Conservation (phyloP, 1,140 invertebrate species). For the Drosophila oshimai region DNA sequence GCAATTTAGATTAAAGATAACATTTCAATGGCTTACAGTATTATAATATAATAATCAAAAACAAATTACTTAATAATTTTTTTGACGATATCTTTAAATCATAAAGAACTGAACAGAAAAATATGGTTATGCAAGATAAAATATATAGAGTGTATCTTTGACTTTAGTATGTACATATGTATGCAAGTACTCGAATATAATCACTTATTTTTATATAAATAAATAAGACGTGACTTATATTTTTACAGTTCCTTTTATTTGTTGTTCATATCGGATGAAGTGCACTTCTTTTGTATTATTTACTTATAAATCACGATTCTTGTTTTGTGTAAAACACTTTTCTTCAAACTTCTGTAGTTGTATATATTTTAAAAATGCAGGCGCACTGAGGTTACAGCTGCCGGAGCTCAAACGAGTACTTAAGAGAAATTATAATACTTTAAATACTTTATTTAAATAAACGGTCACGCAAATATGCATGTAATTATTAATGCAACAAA, state of each 20-base stretch:
- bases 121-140: background rate
- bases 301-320: too few relatives aligned
- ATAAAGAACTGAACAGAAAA: too few relatives aligned
- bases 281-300: background rate
- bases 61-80: too few relatives aligned
- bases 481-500: background rate
- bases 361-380: background rate
- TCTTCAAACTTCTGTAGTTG: background rate
- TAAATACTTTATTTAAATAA: too few relatives aligned
- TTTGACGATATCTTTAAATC: too few relatives aligned
- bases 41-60: background rate
- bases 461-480: background rate
- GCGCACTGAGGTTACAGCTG: background rate
- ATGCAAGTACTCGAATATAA: too few relatives aligned
- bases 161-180: slow-evolving; percentile 1
- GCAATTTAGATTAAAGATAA: slow-evolving; percentile 12
- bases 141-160: too few relatives aligned
- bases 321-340: background rate
- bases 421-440: background rate
- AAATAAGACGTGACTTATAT: background rate
- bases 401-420: background rate
- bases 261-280: background rate
- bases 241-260: background rate
- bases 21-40: background rate
- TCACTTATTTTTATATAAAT: slow-evolving; percentile 13